Conservation (phyloP, 2,888 invertebrate genomes). For the Elmis aenea region DNA sequence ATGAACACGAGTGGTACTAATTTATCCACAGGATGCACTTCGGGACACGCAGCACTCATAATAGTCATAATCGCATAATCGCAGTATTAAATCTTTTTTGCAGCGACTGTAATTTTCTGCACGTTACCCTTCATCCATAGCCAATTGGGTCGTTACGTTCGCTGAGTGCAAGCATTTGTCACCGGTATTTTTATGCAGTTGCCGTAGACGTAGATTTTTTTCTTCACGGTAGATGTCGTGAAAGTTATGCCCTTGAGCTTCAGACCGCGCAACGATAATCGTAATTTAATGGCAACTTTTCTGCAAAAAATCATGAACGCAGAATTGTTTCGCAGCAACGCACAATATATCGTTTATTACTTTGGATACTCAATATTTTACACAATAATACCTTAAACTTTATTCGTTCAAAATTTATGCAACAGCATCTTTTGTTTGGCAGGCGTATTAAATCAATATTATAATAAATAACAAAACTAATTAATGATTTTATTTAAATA, state of each 20-base stretch:
- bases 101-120: slow-evolving; percentile 26
- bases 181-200: slow-evolving; percentile 19
- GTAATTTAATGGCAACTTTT: slow-evolving; percentile 25
- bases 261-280: slow-evolving; percentile 26
- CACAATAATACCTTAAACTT: no score
- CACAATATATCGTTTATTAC: slow-evolving; percentile 1
- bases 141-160: slow-evolving; percentile 19
- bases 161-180: slow-evolving; percentile 21
- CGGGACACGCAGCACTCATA: slow-evolving; percentile 28
- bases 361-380: no score
- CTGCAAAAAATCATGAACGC: slow-evolving; percentile 12
- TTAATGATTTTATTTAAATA: no score
- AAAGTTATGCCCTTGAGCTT: slow-evolving; percentile 24
- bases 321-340: slow-evolving; percentile 14
- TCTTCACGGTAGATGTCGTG: slow-evolving; percentile 19
- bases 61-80: slow-evolving; percentile 26
- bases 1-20: slow-evolving; percentile 16
- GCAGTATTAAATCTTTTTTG: slow-evolving; percentile 24
- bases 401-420: no score
- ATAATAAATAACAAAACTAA: no score
- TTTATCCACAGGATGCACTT: slow-evolving; percentile 24
- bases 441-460: no score
- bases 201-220: slow-evolving; percentile 13
- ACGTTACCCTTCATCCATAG: slow-evolving; percentile 25
- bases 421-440: no score